These are phyloP conservation scores for Stichodactyla mertensii DNA, from an alignment of 64 coral and sea anemone genomes.

Conservation along the genomic window DNA sequence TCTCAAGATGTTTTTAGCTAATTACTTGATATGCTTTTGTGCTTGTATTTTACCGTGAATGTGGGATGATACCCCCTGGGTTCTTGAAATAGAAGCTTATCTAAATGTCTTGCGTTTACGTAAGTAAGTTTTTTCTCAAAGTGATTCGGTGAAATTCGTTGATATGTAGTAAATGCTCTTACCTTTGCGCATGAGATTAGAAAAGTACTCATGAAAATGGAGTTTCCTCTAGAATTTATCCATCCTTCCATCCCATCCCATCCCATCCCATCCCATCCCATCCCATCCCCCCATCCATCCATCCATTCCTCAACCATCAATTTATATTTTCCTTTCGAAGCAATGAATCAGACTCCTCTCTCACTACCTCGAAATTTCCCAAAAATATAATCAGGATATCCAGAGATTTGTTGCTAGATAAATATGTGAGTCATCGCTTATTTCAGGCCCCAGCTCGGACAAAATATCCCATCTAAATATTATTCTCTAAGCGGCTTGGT, in stretches of 20 bases:
- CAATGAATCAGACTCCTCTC: not conserved
- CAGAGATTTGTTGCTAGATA: not conserved
- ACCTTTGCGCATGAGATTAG: too few relatives aligned
- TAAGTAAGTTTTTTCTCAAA: too few relatives aligned
- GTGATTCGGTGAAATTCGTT: too few relatives aligned
- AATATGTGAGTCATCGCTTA: not conserved
- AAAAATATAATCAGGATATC: not conserved
- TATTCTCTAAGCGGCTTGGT: not conserved
- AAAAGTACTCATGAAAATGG: too few relatives aligned
- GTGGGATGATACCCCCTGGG: too few relatives aligned
- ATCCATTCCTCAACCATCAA: not conserved
- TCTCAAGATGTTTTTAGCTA: not conserved
- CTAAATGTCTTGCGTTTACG: too few relatives aligned
- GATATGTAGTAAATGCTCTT: too few relatives aligned
- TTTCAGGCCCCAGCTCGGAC: not conserved
- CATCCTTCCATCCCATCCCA: too few relatives aligned
- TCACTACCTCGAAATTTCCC: not conserved
- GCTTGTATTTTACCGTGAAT: not conserved
- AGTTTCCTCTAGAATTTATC: too few relatives aligned
- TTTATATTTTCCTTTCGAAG: not conserved
- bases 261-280: too few relatives aligned
- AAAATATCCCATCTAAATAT: not conserved
- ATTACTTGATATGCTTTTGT: not conserved
- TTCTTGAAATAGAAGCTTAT: too few relatives aligned
- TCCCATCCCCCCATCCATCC: too few relatives aligned